These are phyloP conservation scores for Tautogolabrus adspersus DNA, from an alignment of 2,113 vertebrate species.

Conservation along the genomic window DNA sequence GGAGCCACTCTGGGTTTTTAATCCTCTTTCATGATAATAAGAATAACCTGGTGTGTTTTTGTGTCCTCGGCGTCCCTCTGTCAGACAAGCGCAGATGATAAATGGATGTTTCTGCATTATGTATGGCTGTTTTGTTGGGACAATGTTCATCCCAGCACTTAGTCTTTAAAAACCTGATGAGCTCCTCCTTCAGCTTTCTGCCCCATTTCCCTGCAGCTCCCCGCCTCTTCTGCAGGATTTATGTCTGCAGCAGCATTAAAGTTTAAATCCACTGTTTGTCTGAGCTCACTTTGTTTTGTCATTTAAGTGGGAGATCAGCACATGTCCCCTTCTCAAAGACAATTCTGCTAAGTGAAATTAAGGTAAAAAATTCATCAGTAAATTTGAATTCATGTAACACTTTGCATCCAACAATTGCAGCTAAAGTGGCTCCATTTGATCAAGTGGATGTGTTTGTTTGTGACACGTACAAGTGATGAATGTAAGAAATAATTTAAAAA, in stretches of 20 bases:
- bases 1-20: background rate
- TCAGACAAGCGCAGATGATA: constrained; percentile 13
- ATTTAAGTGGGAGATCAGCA: constrained; percentile 44
- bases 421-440: background rate
- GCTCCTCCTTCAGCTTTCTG: constrained; percentile 54
- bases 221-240: constrained; percentile 9
- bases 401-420: background rate
- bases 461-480: background rate
- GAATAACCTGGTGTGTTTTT: background rate
- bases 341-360: constrained; percentile 35
- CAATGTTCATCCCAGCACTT: constrained; percentile 45
- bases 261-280: constrained; percentile 65
- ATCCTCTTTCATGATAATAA: background rate
- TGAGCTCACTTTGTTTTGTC: constrained; percentile 54
- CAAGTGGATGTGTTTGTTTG: background rate
- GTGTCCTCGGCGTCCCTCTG: background rate
- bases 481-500: background rate
- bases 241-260: constrained; percentile 57
- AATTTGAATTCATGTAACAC: constrained; percentile 31
- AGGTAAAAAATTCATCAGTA: constrained; percentile 61
- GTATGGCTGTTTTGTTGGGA: constrained; percentile 59
- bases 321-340: background rate
- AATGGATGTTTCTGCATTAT: constrained; percentile 60
- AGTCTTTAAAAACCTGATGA: constrained; percentile 23
- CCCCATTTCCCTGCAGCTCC: constrained; percentile 47